Evolutionary conservation across 2,797 vertebrate species (phyloP).

Genomic region (Cheirogaleus major): DNA sequence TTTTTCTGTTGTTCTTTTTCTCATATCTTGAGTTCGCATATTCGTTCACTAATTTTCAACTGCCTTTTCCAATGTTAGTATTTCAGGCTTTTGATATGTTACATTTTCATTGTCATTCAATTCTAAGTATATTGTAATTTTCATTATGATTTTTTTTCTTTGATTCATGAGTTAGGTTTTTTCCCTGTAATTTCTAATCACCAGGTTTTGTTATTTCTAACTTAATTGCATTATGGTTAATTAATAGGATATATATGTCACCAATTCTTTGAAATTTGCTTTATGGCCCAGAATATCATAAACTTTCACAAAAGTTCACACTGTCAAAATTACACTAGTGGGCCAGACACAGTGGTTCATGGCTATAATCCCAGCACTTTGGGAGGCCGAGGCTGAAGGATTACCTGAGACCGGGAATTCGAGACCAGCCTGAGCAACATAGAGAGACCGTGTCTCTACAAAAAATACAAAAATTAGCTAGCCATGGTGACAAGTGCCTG

Average conservation of each 20-base stretch:
- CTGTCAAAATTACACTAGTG: background rate
- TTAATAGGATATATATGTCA: background rate
- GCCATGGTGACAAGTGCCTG: too few relatives aligned
- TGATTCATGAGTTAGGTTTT: background rate
- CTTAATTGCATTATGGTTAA: background rate
- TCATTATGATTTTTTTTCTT: background rate
- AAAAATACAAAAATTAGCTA: too few relatives aligned
- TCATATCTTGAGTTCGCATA: background rate
- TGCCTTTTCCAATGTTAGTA: background rate
- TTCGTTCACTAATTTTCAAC: background rate
- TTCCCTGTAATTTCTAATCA: background rate
- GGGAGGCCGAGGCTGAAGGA: too few relatives aligned
- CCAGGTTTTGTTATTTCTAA: background rate
- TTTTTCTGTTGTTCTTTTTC: background rate
- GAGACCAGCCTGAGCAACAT: too few relatives aligned
- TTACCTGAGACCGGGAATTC: too few relatives aligned
- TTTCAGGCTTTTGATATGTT: background rate
- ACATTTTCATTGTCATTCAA: background rate
- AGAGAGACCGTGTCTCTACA: too few relatives aligned
- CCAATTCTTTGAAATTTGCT: background rate
- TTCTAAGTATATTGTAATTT: background rate
- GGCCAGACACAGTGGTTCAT: too few relatives aligned
- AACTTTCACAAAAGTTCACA: background rate
- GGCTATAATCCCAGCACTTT: too few relatives aligned
- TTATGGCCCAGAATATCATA: background rate